phyloP scores from a whole-genome alignment of 1,140 invertebrate genomes.

The Brachionus rotundiformis region DNA sequence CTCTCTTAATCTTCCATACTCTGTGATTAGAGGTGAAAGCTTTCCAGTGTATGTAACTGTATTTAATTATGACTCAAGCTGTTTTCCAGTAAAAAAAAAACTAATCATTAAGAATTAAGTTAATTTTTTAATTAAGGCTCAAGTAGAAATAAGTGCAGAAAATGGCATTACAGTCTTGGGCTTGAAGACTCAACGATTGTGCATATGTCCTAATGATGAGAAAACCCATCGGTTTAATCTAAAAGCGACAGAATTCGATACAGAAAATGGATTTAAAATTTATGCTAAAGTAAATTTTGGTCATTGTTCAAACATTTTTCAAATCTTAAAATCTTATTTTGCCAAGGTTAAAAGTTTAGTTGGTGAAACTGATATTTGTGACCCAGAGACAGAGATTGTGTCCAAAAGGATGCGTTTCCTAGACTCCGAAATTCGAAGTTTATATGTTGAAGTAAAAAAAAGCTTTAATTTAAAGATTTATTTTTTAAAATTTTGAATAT shows the following conservation, averaged over 20 bases:
- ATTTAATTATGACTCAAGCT: slow-evolving; percentile 82
- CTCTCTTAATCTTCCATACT: slow-evolving; percentile 81
- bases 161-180: not conserved
- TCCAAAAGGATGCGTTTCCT: slow-evolving; percentile 11
- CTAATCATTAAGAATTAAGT: not conserved
- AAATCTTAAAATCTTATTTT: not conserved
- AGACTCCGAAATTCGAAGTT: not conserved
- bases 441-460: slow-evolving; percentile 39
- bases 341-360: not conserved
- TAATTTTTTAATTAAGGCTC: not conserved
- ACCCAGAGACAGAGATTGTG: not conserved
- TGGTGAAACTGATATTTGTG: not conserved
- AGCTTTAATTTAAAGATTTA: not conserved
- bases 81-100: slow-evolving; percentile 64
- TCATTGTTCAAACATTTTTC: not conserved
- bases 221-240: slow-evolving; percentile 11
- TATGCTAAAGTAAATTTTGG: slow-evolving; percentile 20
- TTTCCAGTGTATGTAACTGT: slow-evolving; percentile 85
- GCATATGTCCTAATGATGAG: slow-evolving; percentile 31
- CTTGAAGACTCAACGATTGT: not conserved
- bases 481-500: not conserved
- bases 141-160: not conserved
- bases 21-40: slow-evolving; percentile 84
- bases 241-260: slow-evolving; percentile 9
- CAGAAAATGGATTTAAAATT: slow-evolving; percentile 35